Evolutionary conservation across 2,888 invertebrate genomes (phyloP), one percentile per base, ranked within the genome.

Genomic region (Thymelicus sylvestris): DNA sequence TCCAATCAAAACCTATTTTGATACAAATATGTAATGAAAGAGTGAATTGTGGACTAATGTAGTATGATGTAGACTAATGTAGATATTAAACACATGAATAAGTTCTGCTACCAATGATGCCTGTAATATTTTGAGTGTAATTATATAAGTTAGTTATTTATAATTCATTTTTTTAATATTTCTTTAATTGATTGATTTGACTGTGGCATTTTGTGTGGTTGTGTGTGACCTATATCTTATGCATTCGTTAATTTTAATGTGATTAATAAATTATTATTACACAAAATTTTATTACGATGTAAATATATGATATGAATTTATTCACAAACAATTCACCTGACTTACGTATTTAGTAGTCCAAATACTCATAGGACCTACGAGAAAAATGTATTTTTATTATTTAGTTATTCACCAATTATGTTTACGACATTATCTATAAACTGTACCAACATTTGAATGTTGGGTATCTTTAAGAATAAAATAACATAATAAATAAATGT

Each of bases 251-350:
- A 19, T 8, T 52, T 24, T 12, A n/a, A 55, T 24, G 55, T 55
- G 24, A 55, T 24, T 24, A 8, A 8, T n/a, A 15, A 24, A 55
- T 10, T 10, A 55, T 12, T 19, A 12, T 55, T 24, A 24, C 12
- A 55, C 2, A 12, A 19, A 19, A 19, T 19, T 19, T 19, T 24
- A 59, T 38, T 39, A 39, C 31, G 59, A 5, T 38, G 59, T 39
- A 59, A n/a, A 39, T 7, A 31, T 52, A 52, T 57, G 59, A 38
- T 39, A 8, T 63, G 47, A 55, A 6, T 66, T 66, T 41, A 39
- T 39, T 66, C 55, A 66, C 66, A 57, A 57, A 59, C 47, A 31
- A 59, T 59, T 44, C 57, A 72, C 68, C 72, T 66, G 24, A 66
- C 66, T 66, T 59, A 66, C 66, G 57, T 66, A 47, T 66, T 66